phyloP scores from a whole-genome alignment of 1,140 invertebrate species.

The Drosophila tsacasi region DNA sequence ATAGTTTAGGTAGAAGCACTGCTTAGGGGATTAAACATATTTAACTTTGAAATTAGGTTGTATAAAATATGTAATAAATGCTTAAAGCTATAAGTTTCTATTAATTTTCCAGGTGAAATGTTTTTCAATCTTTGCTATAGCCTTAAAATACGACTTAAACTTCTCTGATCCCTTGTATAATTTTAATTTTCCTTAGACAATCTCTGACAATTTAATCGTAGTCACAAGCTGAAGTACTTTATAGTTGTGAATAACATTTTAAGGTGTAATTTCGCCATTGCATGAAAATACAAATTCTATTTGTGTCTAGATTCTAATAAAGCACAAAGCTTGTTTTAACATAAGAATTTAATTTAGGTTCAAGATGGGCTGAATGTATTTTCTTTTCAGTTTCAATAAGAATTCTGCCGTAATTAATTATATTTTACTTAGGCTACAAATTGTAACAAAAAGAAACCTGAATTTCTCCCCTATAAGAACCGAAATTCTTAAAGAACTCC shows the following conservation, averaged over 20 bases:
- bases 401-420: not conserved
- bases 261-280: slow-evolving; percentile 12
- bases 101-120: not conserved
- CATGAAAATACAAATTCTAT: not conserved
- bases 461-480: not conserved
- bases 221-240: slow-evolving; percentile 9
- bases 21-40: too few relatives aligned
- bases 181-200: not conserved
- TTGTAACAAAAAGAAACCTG: not conserved
- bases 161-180: not conserved
- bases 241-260: slow-evolving; percentile 4
- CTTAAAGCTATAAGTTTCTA: too few relatives aligned
- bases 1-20: too few relatives aligned
- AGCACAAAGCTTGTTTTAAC: not conserved
- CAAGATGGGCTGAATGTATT: not conserved
- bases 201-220: not conserved
- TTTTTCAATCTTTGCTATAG: not conserved
- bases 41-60: not conserved
- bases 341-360: not conserved
- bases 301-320: not conserved
- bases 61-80: not conserved
- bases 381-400: not conserved
- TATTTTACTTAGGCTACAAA: not conserved
- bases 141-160: not conserved
- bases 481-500: not conserved